Base-by-base conservation (phyloP, 1,140 invertebrate species). In the Theocolax elegans region DNA sequence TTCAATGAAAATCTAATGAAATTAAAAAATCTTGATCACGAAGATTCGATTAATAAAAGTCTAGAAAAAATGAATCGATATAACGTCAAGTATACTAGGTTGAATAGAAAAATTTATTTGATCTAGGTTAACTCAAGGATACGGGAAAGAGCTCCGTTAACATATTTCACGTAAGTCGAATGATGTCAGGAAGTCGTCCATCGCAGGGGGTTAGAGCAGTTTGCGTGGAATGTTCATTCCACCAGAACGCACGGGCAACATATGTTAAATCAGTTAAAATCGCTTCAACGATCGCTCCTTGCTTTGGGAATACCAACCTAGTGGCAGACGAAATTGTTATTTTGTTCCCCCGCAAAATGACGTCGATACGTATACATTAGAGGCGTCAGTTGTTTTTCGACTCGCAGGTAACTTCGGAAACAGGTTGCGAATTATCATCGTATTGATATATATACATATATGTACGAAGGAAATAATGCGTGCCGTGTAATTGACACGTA, bases 261-360 rank as follows among this genome's bases (percentile, higher is more conserved):
- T 80, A 77, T 79, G 76, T 77, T 71, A 77, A 80, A 78, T 80
- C 76, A 78, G 76, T 79, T 77, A 75, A 76, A 78, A 78, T 71
- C 72, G 54, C 49, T 73, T 71, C 51, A 73, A 67, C 73, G 72
- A 76, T 75, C 72, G 42, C 70, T 76, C 72, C 71, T 76, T 54
- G 73, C 71, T 74, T 76, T 73, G 69, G 38, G 38, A 58, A 29
- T 48, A 38, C 31, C 13, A 38, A 38, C 4, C 48, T 13, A 17
- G 48, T 42, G 13, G 54, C 35, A 58, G 40, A 46, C 23, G 46
- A 54, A 69, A 62, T 70, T 63, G 46, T 58, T 65, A 66, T 71
- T 59, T 53, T 38, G 31, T 12, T n/a, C 38, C n/a, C 54, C 12
- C 8, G 21, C 60, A 4, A 63, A 69, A 46, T 56, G 59, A 63